Base-by-base conservation (phyloP, 2,888 invertebrate genomes). In the Eudemis profundana region DNA sequence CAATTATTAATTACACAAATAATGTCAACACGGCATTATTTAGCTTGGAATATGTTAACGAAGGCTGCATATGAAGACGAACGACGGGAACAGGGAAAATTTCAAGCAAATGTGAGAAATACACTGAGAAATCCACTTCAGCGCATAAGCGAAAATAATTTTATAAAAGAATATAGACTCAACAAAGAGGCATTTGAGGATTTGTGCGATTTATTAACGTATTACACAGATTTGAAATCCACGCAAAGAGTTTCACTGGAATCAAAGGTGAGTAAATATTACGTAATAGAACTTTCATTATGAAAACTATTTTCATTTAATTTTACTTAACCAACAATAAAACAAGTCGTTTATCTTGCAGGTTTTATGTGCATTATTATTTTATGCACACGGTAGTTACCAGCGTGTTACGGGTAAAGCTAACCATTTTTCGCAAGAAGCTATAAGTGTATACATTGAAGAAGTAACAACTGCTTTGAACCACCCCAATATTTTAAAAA, bases 391-490 rank as follows among this genome's bases (percentile, higher is more conserved):
- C 12, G 63, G 63, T 15, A 29, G 47, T 27, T 61, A 66, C 44
- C 67, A 67, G 10, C 36, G 60, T 10, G 14, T 59, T 21, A 44
- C 54, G 23, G 68, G 56, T 5, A 33, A 53, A 38, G 68, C 62
- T 15, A 53, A 61, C 12, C 42, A 68, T 56, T 59, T 62, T 14
- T 40, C 40, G 0, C 68, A 66, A 49, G 51, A 47, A 44, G 49
- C 63, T 1, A 29, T 59, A 12, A 68, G 68, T 63, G 17, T 27
- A 3, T 66, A 68, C 38, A 53, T 66, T 17, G 33, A 60, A 42
- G 66, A 68, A 50, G 68, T 68, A 10, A 61, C 61, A 50, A 54
- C 23, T 14, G 59, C 63, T 8, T 46, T 66, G 17, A 62, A 54
- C 19, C 21, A 57, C 36, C 59, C 53, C 10, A 33, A 38, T 36